Evolutionary conservation across 2,797 vertebrate genomes (phyloP).

Genomic region (Acanthis flammea): DNA sequence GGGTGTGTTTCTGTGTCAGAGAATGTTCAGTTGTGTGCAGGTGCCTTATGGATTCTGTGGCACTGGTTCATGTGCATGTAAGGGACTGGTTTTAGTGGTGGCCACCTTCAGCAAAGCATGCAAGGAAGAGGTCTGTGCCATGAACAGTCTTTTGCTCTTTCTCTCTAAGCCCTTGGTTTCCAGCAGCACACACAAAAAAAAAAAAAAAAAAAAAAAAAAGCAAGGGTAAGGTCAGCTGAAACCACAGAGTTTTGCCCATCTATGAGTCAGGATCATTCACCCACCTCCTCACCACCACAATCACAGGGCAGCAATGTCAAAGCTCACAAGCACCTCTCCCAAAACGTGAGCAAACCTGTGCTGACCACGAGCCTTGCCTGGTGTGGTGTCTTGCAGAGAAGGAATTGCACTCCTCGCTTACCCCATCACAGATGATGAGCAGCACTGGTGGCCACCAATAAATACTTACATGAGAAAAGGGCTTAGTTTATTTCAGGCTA

Average conservation of each 20-base stretch:
- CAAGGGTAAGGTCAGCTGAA: not conserved
- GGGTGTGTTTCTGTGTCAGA: rapidly evolving
- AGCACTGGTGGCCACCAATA: not conserved
- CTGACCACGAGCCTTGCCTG: not conserved
- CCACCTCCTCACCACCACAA: not conserved
- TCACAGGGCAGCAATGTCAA: not conserved
- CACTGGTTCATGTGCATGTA: not conserved
- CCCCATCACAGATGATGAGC: not conserved
- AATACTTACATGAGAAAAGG: not conserved
- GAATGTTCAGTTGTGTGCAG: not conserved
- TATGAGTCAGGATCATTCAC: conserved; percentile 10
- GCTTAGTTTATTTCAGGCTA: not conserved
- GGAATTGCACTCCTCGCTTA: not conserved
- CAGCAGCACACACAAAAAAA: not conserved
- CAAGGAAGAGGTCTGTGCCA: not conserved
- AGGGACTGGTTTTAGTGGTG: not conserved
- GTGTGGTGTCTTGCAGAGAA: not conserved
- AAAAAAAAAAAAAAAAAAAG: not conserved
- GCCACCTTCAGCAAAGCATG: not conserved
- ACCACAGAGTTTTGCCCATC: not conserved
- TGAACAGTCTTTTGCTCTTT: not conserved
- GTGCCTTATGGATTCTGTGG: not conserved
- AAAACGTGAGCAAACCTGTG: not conserved
- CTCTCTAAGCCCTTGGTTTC: not conserved
- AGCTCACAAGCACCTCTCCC: not conserved